Evolutionary conservation across 2,888 invertebrate genomes (phyloP), one percentile per base, ranked within the genome.

Genomic region (Dione juno): DNA sequence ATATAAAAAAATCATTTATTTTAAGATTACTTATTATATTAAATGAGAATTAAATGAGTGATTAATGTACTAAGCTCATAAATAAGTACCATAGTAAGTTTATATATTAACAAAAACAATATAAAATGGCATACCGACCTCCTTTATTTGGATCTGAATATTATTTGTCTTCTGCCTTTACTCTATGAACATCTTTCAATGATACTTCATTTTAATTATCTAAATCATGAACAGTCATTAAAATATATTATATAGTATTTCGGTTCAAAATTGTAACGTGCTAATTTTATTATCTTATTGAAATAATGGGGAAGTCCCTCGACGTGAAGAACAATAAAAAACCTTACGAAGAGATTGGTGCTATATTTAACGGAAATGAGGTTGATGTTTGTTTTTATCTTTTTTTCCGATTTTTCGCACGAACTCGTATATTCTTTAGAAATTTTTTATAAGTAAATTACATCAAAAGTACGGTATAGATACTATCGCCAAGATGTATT

Each of bases 291-390:
- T 45, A 3, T 11, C 41, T 37, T 52, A 37, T 45, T 45, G 73
- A 43, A 57, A 40, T 13, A 59, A 78, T 78, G 77, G 74, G 74
- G 43, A 78, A 79, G 69, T 40, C 59, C 35, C 73, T 70, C 37
- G 73, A 74, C 54, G 69, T 58, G 14, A 59, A 54, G 16, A 79
- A 77, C 72, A 19, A 77, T 52, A 81, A 81, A 65, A 88, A 84
- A 71, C 90, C 86, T 48, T 95, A 94, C 76, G 95, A 95, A 84
- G 95, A 96, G 86, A 95, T 96, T 53, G 94, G 94, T 0, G 95
- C 95, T 1, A 92, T 93, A 45, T 94, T 95, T 88, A 94, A 95
- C 64, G 95, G 94, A 52, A 95, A 95, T 79, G 94, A 95, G 78
- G 92, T 90, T 43, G 10, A 35, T 43, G 13, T 43, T 21, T 40